phyloP scores from a whole-genome alignment of 2,113 vertebrate genomes.

The Catagonus wagneri region DNA sequence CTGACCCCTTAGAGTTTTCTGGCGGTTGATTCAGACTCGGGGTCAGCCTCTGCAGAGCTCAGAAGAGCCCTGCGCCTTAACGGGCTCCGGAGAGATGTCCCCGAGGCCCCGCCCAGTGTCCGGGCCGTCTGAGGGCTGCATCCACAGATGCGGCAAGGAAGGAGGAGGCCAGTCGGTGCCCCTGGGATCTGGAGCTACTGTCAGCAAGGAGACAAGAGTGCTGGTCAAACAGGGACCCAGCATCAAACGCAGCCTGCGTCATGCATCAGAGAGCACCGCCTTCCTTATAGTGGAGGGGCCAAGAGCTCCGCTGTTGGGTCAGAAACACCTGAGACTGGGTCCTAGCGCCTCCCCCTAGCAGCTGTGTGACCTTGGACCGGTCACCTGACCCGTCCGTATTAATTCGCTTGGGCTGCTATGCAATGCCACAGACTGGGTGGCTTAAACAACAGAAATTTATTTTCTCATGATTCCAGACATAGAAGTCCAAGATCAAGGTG shows the following conservation, averaged over 20 bases:
- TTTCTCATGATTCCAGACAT: neutral
- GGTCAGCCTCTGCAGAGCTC: neutral
- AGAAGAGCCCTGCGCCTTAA: neutral
- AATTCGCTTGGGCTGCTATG: neutral
- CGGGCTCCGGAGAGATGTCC: accelerated
- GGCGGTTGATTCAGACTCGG: neutral
- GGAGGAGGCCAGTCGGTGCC: neutral
- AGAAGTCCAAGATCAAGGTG: neutral
- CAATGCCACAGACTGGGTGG: accelerated
- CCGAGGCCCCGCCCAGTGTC: neutral
- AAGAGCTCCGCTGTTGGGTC: neutral
- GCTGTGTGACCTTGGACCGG: neutral
- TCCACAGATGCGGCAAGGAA: neutral
- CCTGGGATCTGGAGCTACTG: neutral
- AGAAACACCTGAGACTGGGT: neutral
- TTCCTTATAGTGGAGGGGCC: neutral
- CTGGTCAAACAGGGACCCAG: neutral
- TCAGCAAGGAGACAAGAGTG: no score
- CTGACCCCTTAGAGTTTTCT: neutral
- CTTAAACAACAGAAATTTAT: neutral
- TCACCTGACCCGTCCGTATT: neutral
- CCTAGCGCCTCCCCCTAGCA: neutral
- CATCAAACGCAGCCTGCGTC: accelerated
- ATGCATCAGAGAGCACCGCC: neutral
- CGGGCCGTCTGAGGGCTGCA: neutral